Evolutionary conservation across 2,113 vertebrate genomes (phyloP).

Genomic region (Platysteira castanea): DNA sequence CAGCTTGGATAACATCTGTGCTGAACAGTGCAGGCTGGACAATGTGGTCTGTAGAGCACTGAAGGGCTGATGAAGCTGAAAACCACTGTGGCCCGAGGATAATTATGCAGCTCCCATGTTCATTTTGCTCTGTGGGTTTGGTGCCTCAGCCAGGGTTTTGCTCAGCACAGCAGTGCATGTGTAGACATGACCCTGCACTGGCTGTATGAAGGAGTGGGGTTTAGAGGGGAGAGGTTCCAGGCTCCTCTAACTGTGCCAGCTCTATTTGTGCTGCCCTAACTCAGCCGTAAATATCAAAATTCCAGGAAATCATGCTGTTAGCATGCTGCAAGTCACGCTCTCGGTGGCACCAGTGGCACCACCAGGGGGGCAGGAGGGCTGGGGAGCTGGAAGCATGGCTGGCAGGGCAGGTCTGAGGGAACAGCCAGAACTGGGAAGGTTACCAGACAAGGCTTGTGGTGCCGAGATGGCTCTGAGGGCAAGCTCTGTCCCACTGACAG

Average conservation of each 20-base stretch:
- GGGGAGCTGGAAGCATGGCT: background rate
- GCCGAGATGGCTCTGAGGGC: background rate
- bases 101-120: background rate
- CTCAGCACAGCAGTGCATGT: background rate
- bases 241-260: background rate
- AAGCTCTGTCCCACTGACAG: background rate
- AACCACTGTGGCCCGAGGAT: background rate
- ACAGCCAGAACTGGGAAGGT: background rate
- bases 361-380: background rate
- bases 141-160: background rate
- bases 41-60: background rate
- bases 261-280: background rate
- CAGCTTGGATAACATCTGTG: background rate
- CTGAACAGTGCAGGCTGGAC: background rate
- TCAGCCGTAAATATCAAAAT: background rate
- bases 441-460: accelerated
- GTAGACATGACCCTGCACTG: background rate
- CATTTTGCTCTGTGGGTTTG: background rate
- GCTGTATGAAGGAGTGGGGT: background rate
- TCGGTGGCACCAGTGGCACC: accelerated
- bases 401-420: background rate
- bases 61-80: background rate
- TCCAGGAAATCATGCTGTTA: background rate
- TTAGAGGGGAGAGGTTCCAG: background rate
- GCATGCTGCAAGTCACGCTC: background rate